Base-by-base conservation (phyloP, 2,797 vertebrate species). In the Fistularia tabacaria region DNA sequence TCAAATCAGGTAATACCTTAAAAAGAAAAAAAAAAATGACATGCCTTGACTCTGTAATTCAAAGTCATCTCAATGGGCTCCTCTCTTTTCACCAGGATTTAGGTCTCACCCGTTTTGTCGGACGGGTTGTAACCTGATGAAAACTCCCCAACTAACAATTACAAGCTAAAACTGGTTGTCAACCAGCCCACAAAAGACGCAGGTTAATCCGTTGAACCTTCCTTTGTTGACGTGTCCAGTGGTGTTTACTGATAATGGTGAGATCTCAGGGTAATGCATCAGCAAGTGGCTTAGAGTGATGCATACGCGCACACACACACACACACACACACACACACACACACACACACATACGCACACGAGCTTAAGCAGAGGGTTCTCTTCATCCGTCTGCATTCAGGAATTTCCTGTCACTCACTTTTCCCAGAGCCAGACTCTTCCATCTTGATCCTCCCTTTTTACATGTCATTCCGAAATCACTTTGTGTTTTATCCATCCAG, bases 361-460 rank as follows among this genome's bases (percentile, higher is more conserved):
- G 56, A 49, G 74, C 59, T 74, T 62, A 62, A 62, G 62, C 5
- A 54, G 54, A 55, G 62, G 56, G 59, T 76, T 74, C 49, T 65
- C 65, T 82, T 78, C 49, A 75, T 82, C 73, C 64, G 67, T 74
- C 56, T 71, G 65, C 53, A 62, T 69, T 74, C 59, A 73, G 72
- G 72, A 74, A 63, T 83, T 77, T 71, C 71, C 63, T 74, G 74
- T 78, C 80, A 71, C 59, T 79, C 62, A 46, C 57, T 73, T 68
- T 62, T 79, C 66, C 51, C 55, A 51, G 51, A 63, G 53, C 70
- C 54, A 10, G 42, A 47, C 59, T 71, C 69, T 74, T 62, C 54
- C 46, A 14, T 62, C 64, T 63, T 66, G 47, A 62, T 75, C 72
- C 56, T 56, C 48, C 25, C 60, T 56, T 46, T 62, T 71, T 72